Base-by-base conservation (phyloP, 2,113 vertebrate species). In the Engystomops pustulosus region DNA sequence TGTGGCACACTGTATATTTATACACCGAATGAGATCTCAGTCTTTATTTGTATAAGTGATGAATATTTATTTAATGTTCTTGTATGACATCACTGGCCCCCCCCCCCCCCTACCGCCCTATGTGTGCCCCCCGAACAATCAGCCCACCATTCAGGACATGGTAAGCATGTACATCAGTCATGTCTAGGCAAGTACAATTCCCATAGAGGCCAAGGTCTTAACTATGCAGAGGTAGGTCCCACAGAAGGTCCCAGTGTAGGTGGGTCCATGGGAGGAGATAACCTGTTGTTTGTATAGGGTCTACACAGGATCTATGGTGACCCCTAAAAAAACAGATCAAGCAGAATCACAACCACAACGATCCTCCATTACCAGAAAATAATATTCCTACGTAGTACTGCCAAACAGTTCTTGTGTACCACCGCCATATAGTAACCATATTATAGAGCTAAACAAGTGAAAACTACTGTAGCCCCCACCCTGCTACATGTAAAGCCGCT, bases 31-130 rank as follows among this genome's bases (percentile, higher is more conserved):
- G 14, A 18, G 60, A 32, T 65, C 27, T 65, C 15, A 8, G 27
- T 32, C 60, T 65, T 65, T 65, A 65, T 65, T 65, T 32, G 27
- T 34, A 17, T 65, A 32, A 34, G 27, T 65, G 30, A 32, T 65
- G 60, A 65, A 65, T 30, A 65, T 65, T 32, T 65, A 34, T 34
- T 65, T 32, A 65, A 65, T 65, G 27, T 65, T 62, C 32, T 17
- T 65, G 27, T 17, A 65, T 65, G 27, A 65, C 60, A 65, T 65
- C 60, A 65, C 27, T 1, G 3, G 25, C 4, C 2, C 44, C 3
- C 25, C 12, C 58, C 58, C 58, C 23, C 8, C n/a, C 20, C 12
- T n/a, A n/a, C n/a, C n/a, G n/a, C n/a, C 55, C 25, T 25, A 15
- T 30, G 9, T 30, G 25, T 62, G 12, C 58, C 27, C 60, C 55